Percentiles rank a stretch among this genome's conserved stretches.
These are phyloP conservation scores for Plutomurus gul DNA, from an alignment of 1,140 invertebrate genomes.

Conservation along the genomic window DNA sequence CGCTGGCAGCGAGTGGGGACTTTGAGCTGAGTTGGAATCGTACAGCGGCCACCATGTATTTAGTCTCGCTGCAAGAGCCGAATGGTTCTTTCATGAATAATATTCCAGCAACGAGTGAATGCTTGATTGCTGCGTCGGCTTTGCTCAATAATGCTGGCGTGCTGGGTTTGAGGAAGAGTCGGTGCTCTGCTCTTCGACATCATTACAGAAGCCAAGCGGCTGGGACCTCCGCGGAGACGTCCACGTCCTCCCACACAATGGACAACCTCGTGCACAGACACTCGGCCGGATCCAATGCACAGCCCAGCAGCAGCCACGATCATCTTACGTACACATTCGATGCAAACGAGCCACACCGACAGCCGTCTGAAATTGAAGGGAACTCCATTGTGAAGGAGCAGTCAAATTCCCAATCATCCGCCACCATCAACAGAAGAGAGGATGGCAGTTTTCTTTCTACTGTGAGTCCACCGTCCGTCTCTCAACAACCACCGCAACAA, in stretches of 20 bases:
- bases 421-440: too few species aligned
- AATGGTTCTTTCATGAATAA: conserved; percentile 76
- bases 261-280: not conserved
- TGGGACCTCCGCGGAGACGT: not conserved
- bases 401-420: too few species aligned
- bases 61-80: conserved; percentile 70
- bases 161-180: conserved; percentile 37
- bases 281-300: too few species aligned
- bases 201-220: not conserved
- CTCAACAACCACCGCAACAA: not conserved
- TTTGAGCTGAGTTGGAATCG: conserved; percentile 71
- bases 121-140: conserved; percentile 70
- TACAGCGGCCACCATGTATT: conserved; percentile 72
- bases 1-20: conserved; percentile 71
- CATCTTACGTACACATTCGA: too few species aligned
- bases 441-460: not conserved
- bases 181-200: conserved; percentile 20
- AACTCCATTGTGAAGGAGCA: not conserved
- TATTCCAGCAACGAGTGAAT: conserved; percentile 73
- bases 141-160: conserved; percentile 47
- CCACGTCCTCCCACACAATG: not conserved
- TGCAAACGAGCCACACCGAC: too few species aligned
- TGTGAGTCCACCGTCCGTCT: not conserved
- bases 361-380: not conserved
- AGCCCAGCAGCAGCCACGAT: too few species aligned